phyloP scores from a whole-genome alignment of 2,888 invertebrate species.

The Periphyllus acericola region DNA sequence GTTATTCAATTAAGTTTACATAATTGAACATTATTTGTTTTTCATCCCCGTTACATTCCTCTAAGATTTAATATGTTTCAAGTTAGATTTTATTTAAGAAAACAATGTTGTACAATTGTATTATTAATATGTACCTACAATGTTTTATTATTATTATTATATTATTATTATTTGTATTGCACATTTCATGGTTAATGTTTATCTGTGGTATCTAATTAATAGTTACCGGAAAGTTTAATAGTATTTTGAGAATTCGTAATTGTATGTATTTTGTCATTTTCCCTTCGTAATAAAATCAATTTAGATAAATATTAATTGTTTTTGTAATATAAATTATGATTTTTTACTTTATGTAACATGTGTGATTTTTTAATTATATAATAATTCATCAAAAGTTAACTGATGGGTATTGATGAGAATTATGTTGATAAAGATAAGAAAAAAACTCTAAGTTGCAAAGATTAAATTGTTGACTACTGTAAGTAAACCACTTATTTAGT shows the following conservation, averaged over 20 bases:
- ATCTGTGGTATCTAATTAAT: slow-evolving; percentile 44
- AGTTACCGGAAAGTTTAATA: slow-evolving; percentile 51
- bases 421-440: no score
- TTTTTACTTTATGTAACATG: background rate
- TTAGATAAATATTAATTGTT: background rate
- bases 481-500: background rate
- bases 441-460: background rate
- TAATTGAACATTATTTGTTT: slow-evolving; percentile 30
- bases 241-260: slow-evolving; percentile 31
- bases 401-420: no score
- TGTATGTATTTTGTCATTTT: slow-evolving; percentile 11
- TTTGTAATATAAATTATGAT: slow-evolving; percentile 6
- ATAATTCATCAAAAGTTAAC: background rate
- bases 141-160: slow-evolving; percentile 39
- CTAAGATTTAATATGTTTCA: slow-evolving; percentile 11
- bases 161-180: slow-evolving; percentile 37
- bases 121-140: slow-evolving; percentile 35
- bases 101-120: slow-evolving; percentile 22
- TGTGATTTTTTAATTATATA: background rate
- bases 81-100: slow-evolving; percentile 32
- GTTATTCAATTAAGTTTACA: slow-evolving; percentile 38
- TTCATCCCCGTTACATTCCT: slow-evolving; percentile 37
- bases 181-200: slow-evolving; percentile 47
- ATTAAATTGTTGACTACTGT: background rate
- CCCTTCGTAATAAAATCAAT: slow-evolving; percentile 1